Evolutionary conservation across 1,140 invertebrate species (phyloP), one percentile per base, ranked within the genome.

Genomic region (Drosophila pachea): DNA sequence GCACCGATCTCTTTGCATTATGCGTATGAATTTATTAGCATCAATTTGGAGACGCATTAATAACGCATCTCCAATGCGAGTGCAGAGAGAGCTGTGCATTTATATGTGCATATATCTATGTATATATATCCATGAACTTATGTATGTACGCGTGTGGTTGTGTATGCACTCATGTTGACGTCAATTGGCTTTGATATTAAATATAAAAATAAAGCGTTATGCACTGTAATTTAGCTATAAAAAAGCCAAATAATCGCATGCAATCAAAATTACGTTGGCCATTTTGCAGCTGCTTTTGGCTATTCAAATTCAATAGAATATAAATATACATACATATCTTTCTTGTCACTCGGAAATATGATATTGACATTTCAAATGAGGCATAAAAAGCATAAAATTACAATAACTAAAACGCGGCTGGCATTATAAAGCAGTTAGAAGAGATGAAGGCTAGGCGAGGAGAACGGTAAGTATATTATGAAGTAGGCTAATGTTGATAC

Each of bases 1-100:
- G 53, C 61, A 62, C 53, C 47, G 65, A 86, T 84, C 73, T 86
- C 75, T 76, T 86, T 86, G 81, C 81, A 86, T 86, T 83, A 79
- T 83, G 79, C 79, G 77, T 75, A 69, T 81, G 65, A 86, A 86
- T 86, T 86, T 86, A 86, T 86, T 86, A 77, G 55, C 64, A 74
- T 76, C 73, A 86, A 76, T 84, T 86, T 63, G 58, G 50, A 58
- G 59, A 54, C 60, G 65, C 72, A 86, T 86, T 79, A 76, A 79
- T 86, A 70, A 68, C 52, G 14, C 61, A 79, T 72, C 55, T 36
- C 32, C 45, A 33, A 31, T 40, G 50, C 54, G 7, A 8, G 12
- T 4, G 31, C 32, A 16, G 32, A 45, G 4, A 45, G 14, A 58
- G 5, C 31, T 31, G 12, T 43, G n/a, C n/a, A n/a, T n/a, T 12